Percentiles rank a stretch among this genome's conserved stretches.
Conservation (phyloP, 2,888 invertebrate genomes). For the Caenorhabditis zanzibari region DNA sequence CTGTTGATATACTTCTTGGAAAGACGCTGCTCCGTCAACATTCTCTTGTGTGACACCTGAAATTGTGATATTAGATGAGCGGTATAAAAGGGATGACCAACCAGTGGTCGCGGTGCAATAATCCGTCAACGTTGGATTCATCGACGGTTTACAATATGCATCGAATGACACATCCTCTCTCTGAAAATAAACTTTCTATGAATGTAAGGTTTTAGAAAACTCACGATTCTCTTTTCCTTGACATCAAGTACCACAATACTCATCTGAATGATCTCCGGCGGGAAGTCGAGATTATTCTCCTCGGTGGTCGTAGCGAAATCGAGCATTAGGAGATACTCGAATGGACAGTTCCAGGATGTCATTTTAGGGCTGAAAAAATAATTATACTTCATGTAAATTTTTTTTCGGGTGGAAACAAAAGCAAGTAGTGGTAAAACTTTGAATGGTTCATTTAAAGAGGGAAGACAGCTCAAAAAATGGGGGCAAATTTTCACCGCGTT, state of each 20-base stretch:
- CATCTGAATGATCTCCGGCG: constrained; percentile 37
- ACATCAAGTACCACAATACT: constrained; percentile 18
- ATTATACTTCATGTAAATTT: too few relatives aligned
- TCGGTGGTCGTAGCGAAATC: constrained; percentile 24
- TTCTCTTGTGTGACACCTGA: not conserved
- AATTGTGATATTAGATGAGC: not conserved
- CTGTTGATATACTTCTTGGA: not conserved
- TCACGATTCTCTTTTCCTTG: constrained; percentile 6
- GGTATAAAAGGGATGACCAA: not conserved
- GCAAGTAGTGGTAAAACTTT: too few relatives aligned
- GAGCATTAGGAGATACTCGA: constrained; percentile 1
- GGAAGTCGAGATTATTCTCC: constrained; percentile 1
- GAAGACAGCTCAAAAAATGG: too few relatives aligned
- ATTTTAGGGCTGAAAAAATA: too few relatives aligned
- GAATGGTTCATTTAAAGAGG: too few relatives aligned
- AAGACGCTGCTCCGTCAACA: not conserved
- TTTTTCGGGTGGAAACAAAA: too few relatives aligned
- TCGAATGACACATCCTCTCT: not conserved
- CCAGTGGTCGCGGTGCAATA: not conserved
- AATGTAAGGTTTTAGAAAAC: not conserved
- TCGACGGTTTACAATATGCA: not conserved
- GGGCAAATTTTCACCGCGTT: too few relatives aligned
- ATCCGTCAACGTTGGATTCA: not conserved
- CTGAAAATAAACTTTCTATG: not conserved
- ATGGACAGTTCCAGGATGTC: not conserved